Evolutionary conservation across 2,888 invertebrate species (phyloP), one percentile per base, ranked within the genome.

Genomic region (Morinoia aosen): DNA sequence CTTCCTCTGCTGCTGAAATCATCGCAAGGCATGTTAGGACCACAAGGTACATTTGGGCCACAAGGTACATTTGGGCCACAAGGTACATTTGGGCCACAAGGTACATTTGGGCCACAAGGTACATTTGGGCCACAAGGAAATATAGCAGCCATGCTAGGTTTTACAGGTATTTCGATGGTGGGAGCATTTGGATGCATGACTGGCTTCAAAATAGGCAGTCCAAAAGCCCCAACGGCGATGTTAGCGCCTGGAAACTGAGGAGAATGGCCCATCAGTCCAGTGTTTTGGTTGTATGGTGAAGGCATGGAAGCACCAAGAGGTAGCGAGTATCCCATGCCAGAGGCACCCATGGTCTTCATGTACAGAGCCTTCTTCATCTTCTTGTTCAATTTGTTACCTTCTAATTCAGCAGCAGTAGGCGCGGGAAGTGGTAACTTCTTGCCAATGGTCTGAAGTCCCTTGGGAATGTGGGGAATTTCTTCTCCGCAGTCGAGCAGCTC

Each of bases 361-460:
- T 25, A 76, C 76, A 76, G 1, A 76, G 76, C 76, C 76, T 33
- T 76, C 33, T 33, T 76, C 76, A 76, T 12, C 25, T 33, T 76
- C 76, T 76, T 76, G 33, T 76, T 76, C 76, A 76, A 76, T 76
- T 76, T 76, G 8, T 10, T 19, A 76, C 76, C 76, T 33, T 76
- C 76, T 8, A 33, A 33, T 33, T 76, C 76, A 76, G 76, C 76
- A 16, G 61, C 14, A 76, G 76, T 3, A 19, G 93, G 93, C 57
- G 48, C 11, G 19, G 33, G 16, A 57, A 93, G 11, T 11, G 93
- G 93, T 33, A 93, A 33, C 25, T 48, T 56, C 40, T 93, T 56
- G 14, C 93, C 93, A 12, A 93, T 93, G 33, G 93, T 39, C 33
- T 93, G 93, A 16, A 93, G 93, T 11, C 93, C 93, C 57, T 93